Base-by-base conservation (phyloP, 2,797 vertebrate genomes). In the Oreochromis grahami region DNA sequence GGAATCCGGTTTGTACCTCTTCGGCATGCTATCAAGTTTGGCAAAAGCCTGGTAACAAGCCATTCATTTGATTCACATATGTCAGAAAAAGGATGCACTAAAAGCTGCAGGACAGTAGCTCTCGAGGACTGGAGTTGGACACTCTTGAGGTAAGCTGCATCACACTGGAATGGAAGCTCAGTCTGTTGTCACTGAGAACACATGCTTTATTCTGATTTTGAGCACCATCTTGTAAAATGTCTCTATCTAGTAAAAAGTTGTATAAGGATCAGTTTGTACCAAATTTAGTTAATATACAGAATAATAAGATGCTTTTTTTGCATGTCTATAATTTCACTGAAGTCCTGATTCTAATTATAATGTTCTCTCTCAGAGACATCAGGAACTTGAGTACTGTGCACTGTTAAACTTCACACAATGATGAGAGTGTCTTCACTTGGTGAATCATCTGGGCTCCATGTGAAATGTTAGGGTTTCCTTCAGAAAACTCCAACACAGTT, bases 181-280 rank as follows among this genome's bases (percentile, higher is more conserved):
- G 11, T 29, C 24, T 58, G 53, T 8, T 1, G 24, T 56, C 13
- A 29, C 38, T 41, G 38, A 41, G 38, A 41, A 41, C 24, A 56
- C 24, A 29, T 1, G 7, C 26, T 56, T 56, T 15, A 56, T 56
- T 56, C 55, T 32, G 14, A 56, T 29, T 56, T 32, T 32, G 14
- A 17, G 13, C 53, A 56, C 7, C 13, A 15, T 3, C 12, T 55
- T 2, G 17, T 26, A 26, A 26, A 26, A 15, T 55, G 55, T 8
- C 4, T 29, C 26, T 29, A 14, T 29, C 26, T 29, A 8, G 8
- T 56, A 56, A 56, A 56, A 2, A 15, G 13, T 26, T 56, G 14
- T 3, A 1, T 56, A 29, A 8, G 24, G 7, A 3, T 7, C 24
- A 8, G 7, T 56, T 29, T 0, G 13, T 26, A 24, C 12, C 52